phyloP scores from a whole-genome alignment of 2,888 invertebrate genomes.

The Norana najaformis region DNA sequence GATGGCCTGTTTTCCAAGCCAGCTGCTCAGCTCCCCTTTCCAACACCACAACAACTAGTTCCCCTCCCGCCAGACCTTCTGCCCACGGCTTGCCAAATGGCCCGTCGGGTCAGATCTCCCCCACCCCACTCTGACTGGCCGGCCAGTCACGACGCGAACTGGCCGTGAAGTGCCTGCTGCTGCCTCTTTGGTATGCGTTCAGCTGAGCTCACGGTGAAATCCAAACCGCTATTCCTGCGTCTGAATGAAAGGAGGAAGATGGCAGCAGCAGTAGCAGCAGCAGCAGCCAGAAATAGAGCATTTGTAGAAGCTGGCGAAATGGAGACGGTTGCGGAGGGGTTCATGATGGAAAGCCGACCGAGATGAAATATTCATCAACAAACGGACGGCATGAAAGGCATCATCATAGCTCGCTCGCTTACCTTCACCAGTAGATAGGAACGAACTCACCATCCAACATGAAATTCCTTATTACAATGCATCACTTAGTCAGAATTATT shows the following conservation, averaged over 20 bases:
- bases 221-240: not conserved
- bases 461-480: too few relatives aligned
- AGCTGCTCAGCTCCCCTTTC: not conserved
- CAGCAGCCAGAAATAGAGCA: not conserved
- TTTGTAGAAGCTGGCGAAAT: not conserved
- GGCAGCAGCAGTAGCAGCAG: constrained; percentile 5
- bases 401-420: not conserved
- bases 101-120: not conserved
- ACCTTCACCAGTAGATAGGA: too few relatives aligned
- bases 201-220: not conserved
- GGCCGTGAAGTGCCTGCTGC: not conserved
- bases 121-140: not conserved
- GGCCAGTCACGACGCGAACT: not conserved
- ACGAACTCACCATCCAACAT: too few relatives aligned
- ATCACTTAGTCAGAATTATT: too few relatives aligned
- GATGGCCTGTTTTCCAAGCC: not conserved
- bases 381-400: not conserved
- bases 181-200: not conserved
- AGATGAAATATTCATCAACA: not conserved
- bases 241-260: constrained; percentile 13
- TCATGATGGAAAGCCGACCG: not conserved
- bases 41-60: not conserved
- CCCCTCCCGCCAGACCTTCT: not conserved
- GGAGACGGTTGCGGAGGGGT: not conserved
- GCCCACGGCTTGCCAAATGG: not conserved